Conservation (phyloP, 2,888 invertebrate species). For the Lasioglossum calceatum region DNA sequence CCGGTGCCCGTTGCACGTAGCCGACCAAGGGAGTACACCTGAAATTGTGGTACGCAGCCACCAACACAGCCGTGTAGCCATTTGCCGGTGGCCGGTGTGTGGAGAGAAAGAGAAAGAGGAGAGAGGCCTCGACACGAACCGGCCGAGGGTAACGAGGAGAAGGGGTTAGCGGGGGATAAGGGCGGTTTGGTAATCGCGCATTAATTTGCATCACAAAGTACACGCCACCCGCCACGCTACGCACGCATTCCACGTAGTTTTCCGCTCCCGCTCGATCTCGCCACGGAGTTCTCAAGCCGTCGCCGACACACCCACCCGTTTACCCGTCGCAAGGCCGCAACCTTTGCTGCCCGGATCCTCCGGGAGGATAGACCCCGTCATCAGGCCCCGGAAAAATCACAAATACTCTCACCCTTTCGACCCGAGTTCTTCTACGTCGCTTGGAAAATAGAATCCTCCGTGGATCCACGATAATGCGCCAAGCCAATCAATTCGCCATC, state of each 20-base stretch:
- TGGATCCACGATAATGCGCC: not conserved
- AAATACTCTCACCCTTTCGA: not conserved
- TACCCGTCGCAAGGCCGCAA: constrained; percentile 1
- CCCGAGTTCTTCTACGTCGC: not conserved
- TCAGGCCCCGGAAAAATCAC: not conserved
- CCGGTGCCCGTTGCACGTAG: constrained; percentile 62
- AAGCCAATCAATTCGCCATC: not conserved
- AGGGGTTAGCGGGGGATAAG: constrained; percentile 51
- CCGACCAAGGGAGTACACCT: constrained; percentile 46
- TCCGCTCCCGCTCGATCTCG: constrained; percentile 69
- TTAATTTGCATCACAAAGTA: constrained; percentile 84
- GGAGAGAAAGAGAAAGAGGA: not conserved
- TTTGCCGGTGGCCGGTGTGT: constrained; percentile 33
- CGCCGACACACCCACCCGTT: constrained; percentile 35
- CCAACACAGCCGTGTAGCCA: constrained; percentile 31
- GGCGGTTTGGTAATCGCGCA: constrained; percentile 82
- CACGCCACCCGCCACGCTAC: constrained; percentile 82
- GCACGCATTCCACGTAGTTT: constrained; percentile 80
- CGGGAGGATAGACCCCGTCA: not conserved
- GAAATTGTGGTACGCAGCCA: constrained; percentile 43
- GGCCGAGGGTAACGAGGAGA: constrained; percentile 64
- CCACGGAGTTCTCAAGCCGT: constrained; percentile 58
- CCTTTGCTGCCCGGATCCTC: not conserved
- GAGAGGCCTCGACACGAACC: constrained; percentile 62
- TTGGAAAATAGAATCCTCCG: not conserved